Evolutionary conservation across 2,113 vertebrate species (phyloP), one percentile per base, ranked within the genome.

Genomic region (Herpetotheres cachinnans): DNA sequence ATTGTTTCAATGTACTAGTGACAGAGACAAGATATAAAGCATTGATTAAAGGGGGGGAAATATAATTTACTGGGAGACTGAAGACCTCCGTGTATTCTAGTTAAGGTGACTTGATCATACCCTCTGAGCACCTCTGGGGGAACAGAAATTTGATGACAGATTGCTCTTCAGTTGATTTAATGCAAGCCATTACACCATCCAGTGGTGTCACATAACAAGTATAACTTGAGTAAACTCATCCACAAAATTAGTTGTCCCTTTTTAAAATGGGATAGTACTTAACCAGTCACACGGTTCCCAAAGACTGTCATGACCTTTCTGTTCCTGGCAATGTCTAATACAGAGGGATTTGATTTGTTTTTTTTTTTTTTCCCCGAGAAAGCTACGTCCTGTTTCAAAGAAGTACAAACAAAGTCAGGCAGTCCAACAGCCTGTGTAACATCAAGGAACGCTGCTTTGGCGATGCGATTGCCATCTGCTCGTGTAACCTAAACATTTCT

Each of bases 1-100:
- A 93, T 95, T 91, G 82, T 93, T 97, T 95, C 67, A 84, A 66
- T 21, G 10, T 70, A 61, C 54, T 54, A 50, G 30, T 70, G 76
- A 69, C 54, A 82, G 42, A 77, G 21, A 69, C 13, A 32, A 92
- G 42, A n/a, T 55, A 80, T 16, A 61, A 92, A 86, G 10, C 21
- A 49, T 58, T 10, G 70, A 82, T 65, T 94, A 71, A 84, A 87
- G n/a, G 16, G 65, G 11, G 8, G 26, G 58, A 96, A 82, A 72
- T 50, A 16, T 1, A 25, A 44, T 95, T 65, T 86, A 18, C 3
- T 56, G 17, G 38, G 36, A 80, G 38, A 52, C 44, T 27, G 62
- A 89, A 71, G 52, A 62, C 26, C 59, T 86, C 61, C 2, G 0
- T 0, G 5, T 82, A 22, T 70, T 49, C 52, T 56, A 62, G 49